Evolutionary conservation across 2,113 vertebrate species (phyloP), one percentile per base, ranked within the genome.

Genomic region (Uria lomvia): DNA sequence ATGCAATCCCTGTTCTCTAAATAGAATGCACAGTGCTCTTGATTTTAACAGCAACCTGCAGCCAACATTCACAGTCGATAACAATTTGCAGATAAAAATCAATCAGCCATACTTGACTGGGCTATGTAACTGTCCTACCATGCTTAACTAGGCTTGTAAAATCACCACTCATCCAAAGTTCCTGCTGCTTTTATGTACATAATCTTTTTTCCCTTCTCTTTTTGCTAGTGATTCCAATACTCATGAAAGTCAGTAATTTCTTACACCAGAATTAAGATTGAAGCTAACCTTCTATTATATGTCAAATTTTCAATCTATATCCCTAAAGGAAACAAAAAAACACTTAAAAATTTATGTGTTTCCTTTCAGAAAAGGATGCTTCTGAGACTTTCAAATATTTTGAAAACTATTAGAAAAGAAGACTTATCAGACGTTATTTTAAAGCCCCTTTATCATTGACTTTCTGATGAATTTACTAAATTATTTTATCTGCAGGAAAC

Each of bases 71-170:
- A 96, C 86, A 96, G 93, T 97, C 94, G 52, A 96, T 96, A 98
- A 93, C 87, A 97, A 97, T 97, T 97, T 97, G 90, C 83, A 97
- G 96, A 98, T 98, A 97, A 98, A 98, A 98, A 97, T 97, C 97
- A 97, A 97, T 98, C 88, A 63, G n/a, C 94, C 97, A 93, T 97
- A 90, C 92, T 96, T 93, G 86, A 92, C 80, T 95, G 30, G 72
- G 85, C 66, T 93, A 40, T 91, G 82, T 95, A 96, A 96, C 79
- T 94, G 67, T 71, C 88, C 92, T 91, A 42, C 62, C 49, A 86
- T 88, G 86, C 75, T 96, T 92, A 97, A 94, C 83, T 82, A 58
- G 81, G 72, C 86, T 90, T 94, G 73, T 96, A 96, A 95, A 95
- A 93, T 85, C 70, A 72, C 36, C 0, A 2, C 8, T 29, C 45